A percentile compares a stretch with the other conserved stretches of the same genome.
phyloP scores from a whole-genome alignment of 2,113 vertebrate species.

The Helogale parvula region DNA sequence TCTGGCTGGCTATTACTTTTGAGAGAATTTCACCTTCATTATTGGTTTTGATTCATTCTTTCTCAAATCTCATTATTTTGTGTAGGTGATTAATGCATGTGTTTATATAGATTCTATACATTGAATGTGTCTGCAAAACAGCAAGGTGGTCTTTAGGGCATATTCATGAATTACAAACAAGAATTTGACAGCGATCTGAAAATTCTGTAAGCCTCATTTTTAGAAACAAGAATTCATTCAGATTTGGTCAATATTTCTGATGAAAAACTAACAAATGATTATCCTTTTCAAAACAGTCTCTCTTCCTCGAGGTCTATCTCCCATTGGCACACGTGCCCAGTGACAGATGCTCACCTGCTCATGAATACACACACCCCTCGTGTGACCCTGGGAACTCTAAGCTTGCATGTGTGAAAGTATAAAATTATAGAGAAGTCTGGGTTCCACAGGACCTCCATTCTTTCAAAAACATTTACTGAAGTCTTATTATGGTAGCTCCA shows the following conservation, averaged over 20 bases:
- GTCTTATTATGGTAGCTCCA: not conserved
- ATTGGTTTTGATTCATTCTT: conserved; percentile 49
- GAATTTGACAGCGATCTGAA: not conserved
- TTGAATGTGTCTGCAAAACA: not conserved
- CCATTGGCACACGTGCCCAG: not conserved
- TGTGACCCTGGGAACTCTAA: not conserved
- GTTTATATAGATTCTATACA: not conserved
- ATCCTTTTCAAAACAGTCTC: not conserved
- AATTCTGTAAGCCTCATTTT: not conserved
- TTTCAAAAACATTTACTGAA: conserved; percentile 26
- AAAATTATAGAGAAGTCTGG: not conserved
- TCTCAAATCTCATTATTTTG: conserved; percentile 3
- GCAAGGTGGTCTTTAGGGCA: not conserved
- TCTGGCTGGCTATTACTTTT: conserved; percentile 11
- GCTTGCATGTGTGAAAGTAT: conserved; percentile 9
- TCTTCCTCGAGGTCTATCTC: not conserved
- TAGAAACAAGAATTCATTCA: conserved; percentile 6
- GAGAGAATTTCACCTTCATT: not conserved
- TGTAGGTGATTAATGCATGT: not conserved
- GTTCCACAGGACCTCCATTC: not conserved
- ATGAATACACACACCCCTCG: not conserved
- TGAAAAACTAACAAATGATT: not conserved
- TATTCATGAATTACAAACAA: not conserved
- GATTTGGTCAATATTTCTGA: not conserved
- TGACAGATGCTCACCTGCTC: not conserved